Evolutionary conservation across 2,797 vertebrate species (phyloP), one percentile per base, ranked within the genome.

Genomic region (Rhinophrynus dorsalis): DNA sequence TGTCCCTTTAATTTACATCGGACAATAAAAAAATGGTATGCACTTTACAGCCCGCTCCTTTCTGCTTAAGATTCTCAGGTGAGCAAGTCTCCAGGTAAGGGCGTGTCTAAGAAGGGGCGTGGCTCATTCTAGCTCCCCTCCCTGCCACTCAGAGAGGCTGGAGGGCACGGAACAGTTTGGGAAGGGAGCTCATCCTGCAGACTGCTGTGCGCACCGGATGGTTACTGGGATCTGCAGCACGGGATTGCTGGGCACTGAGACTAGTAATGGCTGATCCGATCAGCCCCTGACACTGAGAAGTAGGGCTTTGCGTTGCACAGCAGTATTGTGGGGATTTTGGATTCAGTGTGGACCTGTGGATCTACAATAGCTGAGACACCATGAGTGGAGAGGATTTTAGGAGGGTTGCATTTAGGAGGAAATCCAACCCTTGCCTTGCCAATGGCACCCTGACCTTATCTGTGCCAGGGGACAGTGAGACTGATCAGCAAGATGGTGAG

Each of bases 391-490:
- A 71, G 11, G 40, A 15, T 1, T 71, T 71, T 15, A 64, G 59
- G 51, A 63, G 68, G 26, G 40, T 56, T 12, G 68, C 68, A 2
- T 18, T 71, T 7, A 13, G 68, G 51, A 71, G 68, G 23, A 71
- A 71, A 29, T 56, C 59, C 40, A 71, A n/a, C 23, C 68, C 68
- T 6, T 26, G 38, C 18, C 11, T 56, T 15, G 5, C 6, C 2
- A 38, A 6, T 7, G 40, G 23, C 29, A 9, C 59, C 15, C 23
- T 56, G 12, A 4, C 6, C 2, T 15, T 56, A 2, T 10, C 33
- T 24, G 11, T 32, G n/a, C 35, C 17, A 8, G 8, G 1, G 1
- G 20, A 15, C 3, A 5, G 2, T 9, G 58, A 47, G 6, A 48
- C 33, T 15, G 59, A 32, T 7, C 17, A 21, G 4, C 21, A 45